Base-by-base conservation (phyloP, 2,797 vertebrate genomes). In the Darevskia mixta region DNA sequence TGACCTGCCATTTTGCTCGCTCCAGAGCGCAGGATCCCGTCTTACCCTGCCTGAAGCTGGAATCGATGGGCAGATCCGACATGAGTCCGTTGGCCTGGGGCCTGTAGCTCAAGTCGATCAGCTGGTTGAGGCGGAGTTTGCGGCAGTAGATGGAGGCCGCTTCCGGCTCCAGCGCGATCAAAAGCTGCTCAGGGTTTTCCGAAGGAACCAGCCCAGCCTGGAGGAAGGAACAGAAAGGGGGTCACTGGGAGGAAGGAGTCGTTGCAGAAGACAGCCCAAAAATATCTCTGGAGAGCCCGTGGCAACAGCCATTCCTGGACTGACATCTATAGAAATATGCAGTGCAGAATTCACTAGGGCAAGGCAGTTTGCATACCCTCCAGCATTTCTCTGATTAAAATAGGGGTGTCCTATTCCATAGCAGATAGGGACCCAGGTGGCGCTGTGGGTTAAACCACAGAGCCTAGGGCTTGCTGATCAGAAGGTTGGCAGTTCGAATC, bases 101-200 rank as follows among this genome's bases (percentile, higher is more conserved):
- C 67, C 96, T 97, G 92, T 96, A 92, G 95, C 98, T 98, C 80
- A 99, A 97, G 92, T 99, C 98, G 1, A 98, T 96, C 90, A 99
- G 97, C 91, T 99, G 98, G 95, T 99, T 98, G 78, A 98, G 97
- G 23, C 98, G 98, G 41, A 99, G 98, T 89, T 99, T 99, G 0
- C 98, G 95, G 95, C 98, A 99, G 93, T 99, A 99, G 35, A 99
- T 98, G 67, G 98, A 99, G 1, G 98, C 98, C 0, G 98, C 98
- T 93, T 99, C 98, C 0, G 98, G 98, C 92, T 99, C 99, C 78
- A 99, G 97, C 0, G 98, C 98, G 0, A 99, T 99, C 87, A 99
- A 97, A 8, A 99, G 97, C 96, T 98, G 98, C 92, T 99, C 98
- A 0, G 98, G 98, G 80, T 94, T 94, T 87, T 98, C 98, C 0